Conservation (phyloP, 2,888 invertebrate species). For the Polydrusus tereticollis region DNA sequence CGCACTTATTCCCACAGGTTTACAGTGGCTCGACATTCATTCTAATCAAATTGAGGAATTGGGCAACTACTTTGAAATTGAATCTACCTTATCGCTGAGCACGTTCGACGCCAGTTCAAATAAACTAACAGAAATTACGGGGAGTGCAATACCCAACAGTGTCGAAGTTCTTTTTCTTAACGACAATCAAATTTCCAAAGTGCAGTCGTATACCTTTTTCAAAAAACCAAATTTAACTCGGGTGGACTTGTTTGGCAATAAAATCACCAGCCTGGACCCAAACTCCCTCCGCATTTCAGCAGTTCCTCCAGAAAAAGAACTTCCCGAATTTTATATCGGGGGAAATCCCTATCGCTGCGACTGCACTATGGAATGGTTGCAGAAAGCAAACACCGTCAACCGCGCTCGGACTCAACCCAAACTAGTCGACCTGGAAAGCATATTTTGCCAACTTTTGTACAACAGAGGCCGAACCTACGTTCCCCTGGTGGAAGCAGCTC, state of each 20-base stretch:
- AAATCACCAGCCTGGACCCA: slow-evolving; percentile 81
- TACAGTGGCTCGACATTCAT: slow-evolving; percentile 89
- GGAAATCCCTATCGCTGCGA: slow-evolving; percentile 90
- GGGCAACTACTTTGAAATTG: slow-evolving; percentile 88
- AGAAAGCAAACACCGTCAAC: slow-evolving; percentile 82
- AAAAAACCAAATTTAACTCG: slow-evolving; percentile 87
- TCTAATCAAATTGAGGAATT: slow-evolving; percentile 86
- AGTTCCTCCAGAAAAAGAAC: slow-evolving; percentile 77
- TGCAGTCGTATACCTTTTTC: slow-evolving; percentile 89
- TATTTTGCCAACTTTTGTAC: slow-evolving; percentile 85
- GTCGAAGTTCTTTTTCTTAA: slow-evolving; percentile 84
- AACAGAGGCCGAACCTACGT: slow-evolving; percentile 81
- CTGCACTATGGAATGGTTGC: slow-evolving; percentile 93
- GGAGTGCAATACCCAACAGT: slow-evolving; percentile 86
- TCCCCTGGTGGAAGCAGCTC: slow-evolving; percentile 82
- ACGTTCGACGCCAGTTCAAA: slow-evolving; percentile 88
- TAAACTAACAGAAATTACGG: slow-evolving; percentile 83
- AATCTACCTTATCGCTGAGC: slow-evolving; percentile 82
- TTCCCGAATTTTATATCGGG: slow-evolving; percentile 87
- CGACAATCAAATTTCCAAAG: slow-evolving; percentile 85
- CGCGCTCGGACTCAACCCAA: slow-evolving; percentile 84
- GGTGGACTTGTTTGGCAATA: slow-evolving; percentile 85
- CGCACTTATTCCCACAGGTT: slow-evolving; percentile 84
- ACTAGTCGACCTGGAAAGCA: slow-evolving; percentile 85
- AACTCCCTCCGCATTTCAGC: slow-evolving; percentile 83